Conservation (phyloP, 2,797 vertebrate genomes). For the Vultur gryphus region DNA sequence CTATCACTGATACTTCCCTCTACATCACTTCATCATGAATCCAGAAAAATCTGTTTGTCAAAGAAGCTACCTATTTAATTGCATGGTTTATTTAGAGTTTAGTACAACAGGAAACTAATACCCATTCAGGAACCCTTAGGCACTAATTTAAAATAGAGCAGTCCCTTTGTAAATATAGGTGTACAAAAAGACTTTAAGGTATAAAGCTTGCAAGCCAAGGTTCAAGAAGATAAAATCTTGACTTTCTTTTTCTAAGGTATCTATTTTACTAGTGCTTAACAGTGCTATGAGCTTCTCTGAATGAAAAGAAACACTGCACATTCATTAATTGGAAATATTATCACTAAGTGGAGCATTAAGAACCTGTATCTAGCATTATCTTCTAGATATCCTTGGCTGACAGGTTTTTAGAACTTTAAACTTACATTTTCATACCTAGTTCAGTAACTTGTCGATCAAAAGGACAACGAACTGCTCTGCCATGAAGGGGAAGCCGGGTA, state of each 20-base stretch:
- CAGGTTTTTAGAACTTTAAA: background rate
- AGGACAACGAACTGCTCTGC: conserved; percentile 92
- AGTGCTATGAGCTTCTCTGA: background rate
- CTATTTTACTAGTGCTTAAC: background rate
- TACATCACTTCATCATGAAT: background rate
- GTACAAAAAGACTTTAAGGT: background rate
- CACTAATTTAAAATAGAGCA: background rate
- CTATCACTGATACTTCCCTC: background rate
- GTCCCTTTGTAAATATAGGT: background rate
- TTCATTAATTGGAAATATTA: background rate
- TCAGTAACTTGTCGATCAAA: conserved; percentile 97
- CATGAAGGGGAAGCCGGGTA: conserved; percentile 92
- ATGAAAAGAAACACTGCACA: background rate
- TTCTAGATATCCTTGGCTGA: background rate
- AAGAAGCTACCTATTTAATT: background rate
- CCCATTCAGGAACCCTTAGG: background rate
- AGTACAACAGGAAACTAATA: background rate
- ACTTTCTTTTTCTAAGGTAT: background rate
- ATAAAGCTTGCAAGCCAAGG: background rate
- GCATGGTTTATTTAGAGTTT: background rate
- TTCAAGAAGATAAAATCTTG: background rate
- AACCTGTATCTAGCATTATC: background rate
- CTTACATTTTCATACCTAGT: conserved; percentile 79
- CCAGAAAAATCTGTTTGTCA: background rate
- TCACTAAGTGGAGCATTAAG: background rate